Conservation (phyloP, 2,797 vertebrate genomes). For the Dendrocincla fuliginosa region DNA sequence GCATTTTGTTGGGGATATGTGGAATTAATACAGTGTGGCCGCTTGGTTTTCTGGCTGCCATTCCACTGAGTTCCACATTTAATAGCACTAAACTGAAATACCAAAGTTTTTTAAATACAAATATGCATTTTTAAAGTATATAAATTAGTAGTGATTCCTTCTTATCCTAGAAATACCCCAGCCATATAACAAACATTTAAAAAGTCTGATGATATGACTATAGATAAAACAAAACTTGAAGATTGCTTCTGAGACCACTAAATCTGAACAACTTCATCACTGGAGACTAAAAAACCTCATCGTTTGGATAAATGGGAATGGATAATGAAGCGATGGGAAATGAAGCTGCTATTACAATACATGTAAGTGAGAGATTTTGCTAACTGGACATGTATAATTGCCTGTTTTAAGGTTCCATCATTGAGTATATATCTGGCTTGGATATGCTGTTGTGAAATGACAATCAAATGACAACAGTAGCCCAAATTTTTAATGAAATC, state of each 20-base stretch:
- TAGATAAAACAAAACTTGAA: not conserved
- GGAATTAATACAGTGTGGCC: not conserved
- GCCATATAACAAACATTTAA: not conserved
- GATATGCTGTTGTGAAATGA: not conserved
- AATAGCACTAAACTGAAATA: not conserved
- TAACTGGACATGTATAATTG: not conserved
- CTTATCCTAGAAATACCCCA: not conserved
- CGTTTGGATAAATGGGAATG: not conserved
- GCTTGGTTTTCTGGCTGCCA: not conserved
- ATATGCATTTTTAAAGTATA: not conserved
- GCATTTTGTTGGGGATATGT: not conserved
- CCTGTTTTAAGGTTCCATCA: not conserved
- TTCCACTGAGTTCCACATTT: not conserved
- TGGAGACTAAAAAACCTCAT: not conserved
- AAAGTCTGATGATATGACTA: not conserved
- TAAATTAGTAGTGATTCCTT: not conserved
- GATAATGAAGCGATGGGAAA: not conserved
- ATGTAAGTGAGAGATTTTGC: not conserved
- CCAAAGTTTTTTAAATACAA: not conserved
- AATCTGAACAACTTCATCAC: not conserved
- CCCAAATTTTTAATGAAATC: not conserved
- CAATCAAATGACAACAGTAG: not conserved
- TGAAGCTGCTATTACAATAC: not conserved
- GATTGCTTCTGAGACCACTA: not conserved
- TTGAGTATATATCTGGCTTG: not conserved